A percentile compares a stretch with the other conserved stretches of the same genome.
Conservation (phyloP, 2,113 vertebrate species). For the Rhegmatorhina hoffmannsi region DNA sequence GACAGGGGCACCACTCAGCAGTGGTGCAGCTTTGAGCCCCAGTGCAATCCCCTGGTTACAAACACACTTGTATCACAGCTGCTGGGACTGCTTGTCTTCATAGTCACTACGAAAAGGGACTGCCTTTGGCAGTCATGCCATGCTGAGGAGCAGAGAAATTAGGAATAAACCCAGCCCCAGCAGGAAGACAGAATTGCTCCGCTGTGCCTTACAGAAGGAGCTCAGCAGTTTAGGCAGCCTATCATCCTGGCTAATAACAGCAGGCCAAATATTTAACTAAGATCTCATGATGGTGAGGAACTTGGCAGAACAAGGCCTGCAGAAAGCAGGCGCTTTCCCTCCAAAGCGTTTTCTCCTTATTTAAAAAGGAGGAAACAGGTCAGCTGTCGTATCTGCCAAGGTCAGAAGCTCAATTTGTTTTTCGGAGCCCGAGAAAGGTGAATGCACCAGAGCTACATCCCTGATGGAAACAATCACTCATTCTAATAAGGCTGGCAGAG, state of each 20-base stretch:
- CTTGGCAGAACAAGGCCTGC: neutral
- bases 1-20: neutral
- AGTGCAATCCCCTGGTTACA: neutral
- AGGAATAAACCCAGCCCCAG: neutral
- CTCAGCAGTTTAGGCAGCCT: neutral
- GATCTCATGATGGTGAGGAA: neutral
- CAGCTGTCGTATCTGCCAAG: conserved; percentile 41
- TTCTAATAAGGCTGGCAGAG: conserved; percentile 69
- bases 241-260: neutral
- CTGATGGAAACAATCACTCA: conserved; percentile 70
- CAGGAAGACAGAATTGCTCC: neutral
- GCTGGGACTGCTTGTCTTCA: accelerated
- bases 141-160: neutral
- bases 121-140: accelerated
- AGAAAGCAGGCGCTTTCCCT: neutral
- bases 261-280: conserved; percentile 50
- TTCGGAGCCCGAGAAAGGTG: conserved; percentile 55
- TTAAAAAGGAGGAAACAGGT: conserved; percentile 60
- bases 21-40: neutral
- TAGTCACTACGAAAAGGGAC: accelerated
- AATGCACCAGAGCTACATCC: conserved; percentile 45
- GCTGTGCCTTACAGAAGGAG: neutral
- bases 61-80: neutral
- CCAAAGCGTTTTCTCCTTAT: conserved; percentile 29
- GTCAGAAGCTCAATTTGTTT: conserved; percentile 67